These are phyloP conservation scores for Meteorus cinctellus DNA, from an alignment of 2,888 invertebrate species.

Conservation along the genomic window DNA sequence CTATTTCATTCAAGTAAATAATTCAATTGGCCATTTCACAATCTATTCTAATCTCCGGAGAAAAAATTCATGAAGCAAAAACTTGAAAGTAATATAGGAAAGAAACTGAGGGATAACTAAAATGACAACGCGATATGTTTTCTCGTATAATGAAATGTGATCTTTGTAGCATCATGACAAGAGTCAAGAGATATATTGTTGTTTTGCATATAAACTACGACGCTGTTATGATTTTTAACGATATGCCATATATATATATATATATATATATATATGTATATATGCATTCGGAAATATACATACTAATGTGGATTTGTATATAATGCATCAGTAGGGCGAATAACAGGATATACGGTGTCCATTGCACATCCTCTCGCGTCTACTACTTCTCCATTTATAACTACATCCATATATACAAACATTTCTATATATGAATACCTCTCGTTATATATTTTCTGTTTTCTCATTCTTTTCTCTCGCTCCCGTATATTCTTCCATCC, in stretches of 20 bases:
- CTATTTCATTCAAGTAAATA: no score
- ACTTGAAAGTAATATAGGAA: not conserved
- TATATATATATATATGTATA: not conserved
- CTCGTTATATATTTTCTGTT: slow-evolving; percentile 25
- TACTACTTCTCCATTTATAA: slow-evolving; percentile 16
- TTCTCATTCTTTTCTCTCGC: slow-evolving; percentile 38
- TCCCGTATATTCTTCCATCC: slow-evolving; percentile 25
- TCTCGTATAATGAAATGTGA: slow-evolving; percentile 30
- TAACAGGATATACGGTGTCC: slow-evolving; percentile 74
- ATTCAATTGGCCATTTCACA: no score
- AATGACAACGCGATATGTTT: not conserved
- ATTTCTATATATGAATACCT: slow-evolving; percentile 8
- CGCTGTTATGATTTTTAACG: slow-evolving; percentile 56
- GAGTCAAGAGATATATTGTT: slow-evolving; percentile 36
- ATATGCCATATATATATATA: slow-evolving; percentile 1
- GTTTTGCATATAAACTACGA: slow-evolving; percentile 28
- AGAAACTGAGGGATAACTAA: not conserved
- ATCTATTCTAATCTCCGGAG: no score
- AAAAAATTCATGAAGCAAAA: not conserved
- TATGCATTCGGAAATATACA: not conserved
- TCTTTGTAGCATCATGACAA: slow-evolving; percentile 30
- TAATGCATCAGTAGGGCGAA: slow-evolving; percentile 66
- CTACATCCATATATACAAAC: slow-evolving; percentile 13
- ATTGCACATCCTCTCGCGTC: slow-evolving; percentile 67
- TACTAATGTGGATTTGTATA: slow-evolving; percentile 44